phyloP scores from a whole-genome alignment of 2,113 vertebrate species.

The Anarrhichthys ocellatus region DNA sequence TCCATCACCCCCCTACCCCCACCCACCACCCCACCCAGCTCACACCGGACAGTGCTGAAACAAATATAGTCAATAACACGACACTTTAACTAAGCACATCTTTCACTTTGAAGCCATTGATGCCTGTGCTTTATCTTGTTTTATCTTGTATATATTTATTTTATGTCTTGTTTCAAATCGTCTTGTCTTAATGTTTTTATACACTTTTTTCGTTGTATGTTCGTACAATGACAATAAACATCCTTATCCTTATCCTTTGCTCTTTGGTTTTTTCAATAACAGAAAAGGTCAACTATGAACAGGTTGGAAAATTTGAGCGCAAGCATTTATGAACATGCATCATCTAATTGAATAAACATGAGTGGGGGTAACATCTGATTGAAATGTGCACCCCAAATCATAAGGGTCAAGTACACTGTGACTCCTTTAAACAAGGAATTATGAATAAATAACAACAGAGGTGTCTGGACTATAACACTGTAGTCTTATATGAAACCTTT shows the following conservation, averaged over 20 bases:
- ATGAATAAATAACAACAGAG: constrained; percentile 36
- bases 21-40: too few species aligned
- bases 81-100: too few species aligned
- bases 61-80: too few species aligned
- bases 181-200: too few species aligned
- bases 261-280: constrained; percentile 26
- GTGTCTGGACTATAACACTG: constrained; percentile 1
- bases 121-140: too few species aligned
- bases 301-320: constrained; percentile 15
- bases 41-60: too few species aligned
- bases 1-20: too few species aligned
- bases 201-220: too few species aligned
- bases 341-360: constrained; percentile 23
- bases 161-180: too few species aligned
- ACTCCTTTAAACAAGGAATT: constrained; percentile 18
- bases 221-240: too few species aligned
- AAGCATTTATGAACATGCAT: background rate
- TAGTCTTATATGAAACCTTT: background rate
- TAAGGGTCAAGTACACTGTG: constrained; percentile 22
- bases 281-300: constrained; percentile 28
- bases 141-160: too few species aligned
- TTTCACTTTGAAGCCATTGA: too few species aligned
- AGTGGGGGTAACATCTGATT: background rate
- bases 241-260: background rate
- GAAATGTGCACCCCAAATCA: constrained; percentile 18